Evolutionary conservation across 2,113 vertebrate species (phyloP).

Genomic region (Gila orcuttii): DNA sequence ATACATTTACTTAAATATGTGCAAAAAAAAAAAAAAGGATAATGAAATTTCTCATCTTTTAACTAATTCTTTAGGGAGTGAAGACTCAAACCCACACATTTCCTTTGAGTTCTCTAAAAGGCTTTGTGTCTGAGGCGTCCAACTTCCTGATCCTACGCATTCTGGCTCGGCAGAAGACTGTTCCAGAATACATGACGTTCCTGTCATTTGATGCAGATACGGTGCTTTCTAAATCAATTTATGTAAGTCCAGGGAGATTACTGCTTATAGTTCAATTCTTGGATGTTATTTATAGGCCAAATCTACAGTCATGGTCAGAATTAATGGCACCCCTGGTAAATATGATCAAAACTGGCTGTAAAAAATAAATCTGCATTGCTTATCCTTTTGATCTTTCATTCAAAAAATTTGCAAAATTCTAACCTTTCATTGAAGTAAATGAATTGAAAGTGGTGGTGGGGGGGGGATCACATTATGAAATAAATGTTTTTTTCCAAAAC

Average conservation of each 20-base stretch:
- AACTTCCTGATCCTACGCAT: conserved; percentile 85
- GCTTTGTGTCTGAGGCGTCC: conserved; percentile 85
- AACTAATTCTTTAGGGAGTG: conserved; percentile 65
- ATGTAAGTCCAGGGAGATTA: conserved; percentile 76
- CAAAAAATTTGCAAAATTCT: no score
- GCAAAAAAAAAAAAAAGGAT: not conserved
- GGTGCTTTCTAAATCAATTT: conserved; percentile 75
- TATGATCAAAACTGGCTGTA: no score
- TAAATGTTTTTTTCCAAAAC: no score
- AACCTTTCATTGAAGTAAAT: no score
- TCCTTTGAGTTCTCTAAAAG: conserved; percentile 61
- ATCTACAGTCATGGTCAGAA: no score
- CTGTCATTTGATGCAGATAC: conserved; percentile 77
- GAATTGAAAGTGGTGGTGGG: no score
- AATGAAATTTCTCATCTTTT: not conserved
- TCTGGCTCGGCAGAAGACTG: conserved; percentile 71
- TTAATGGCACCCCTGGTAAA: no score
- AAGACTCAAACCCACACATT: conserved; percentile 67
- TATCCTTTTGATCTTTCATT: no score
- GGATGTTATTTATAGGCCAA: not conserved
- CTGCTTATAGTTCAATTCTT: not conserved
- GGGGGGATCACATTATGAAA: no score
- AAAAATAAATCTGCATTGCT: no score
- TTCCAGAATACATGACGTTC: conserved; percentile 78
- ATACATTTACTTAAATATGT: not conserved